Conservation (phyloP, 2,888 invertebrate genomes). For the Itoplectis maculator region DNA sequence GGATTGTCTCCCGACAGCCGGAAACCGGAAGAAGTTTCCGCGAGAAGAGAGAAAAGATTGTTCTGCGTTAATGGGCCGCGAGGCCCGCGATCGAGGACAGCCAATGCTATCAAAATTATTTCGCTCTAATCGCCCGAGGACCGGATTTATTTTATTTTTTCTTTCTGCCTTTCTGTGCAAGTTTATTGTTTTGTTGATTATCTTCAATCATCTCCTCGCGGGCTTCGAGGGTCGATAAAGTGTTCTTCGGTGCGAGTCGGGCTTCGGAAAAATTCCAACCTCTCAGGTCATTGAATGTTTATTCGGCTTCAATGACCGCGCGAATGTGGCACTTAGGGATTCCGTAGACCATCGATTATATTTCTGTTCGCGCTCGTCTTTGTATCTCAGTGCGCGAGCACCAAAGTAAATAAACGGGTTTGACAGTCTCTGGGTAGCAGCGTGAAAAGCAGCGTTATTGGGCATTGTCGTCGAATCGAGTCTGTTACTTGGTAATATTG, state of each 20-base stretch:
- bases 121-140: not conserved
- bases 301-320: constrained; percentile 22
- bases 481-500: not conserved
- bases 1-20: constrained; percentile 1
- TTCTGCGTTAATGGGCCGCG: not conserved
- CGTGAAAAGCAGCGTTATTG: constrained; percentile 9
- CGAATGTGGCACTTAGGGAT: constrained; percentile 35
- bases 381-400: constrained; percentile 32
- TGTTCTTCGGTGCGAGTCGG: not conserved
- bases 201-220: constrained; percentile 37
- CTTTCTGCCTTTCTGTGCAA: constrained; percentile 9
- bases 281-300: constrained; percentile 4
- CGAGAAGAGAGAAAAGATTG: not conserved
- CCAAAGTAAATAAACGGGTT: constrained; percentile 28
- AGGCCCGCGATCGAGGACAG: not conserved
- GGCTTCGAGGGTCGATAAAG: constrained; percentile 51
- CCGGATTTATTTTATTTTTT: constrained; percentile 7
- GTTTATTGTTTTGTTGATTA: not conserved
- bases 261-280: constrained; percentile 3
- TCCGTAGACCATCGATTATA: constrained; percentile 34
- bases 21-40: not conserved
- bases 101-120: constrained; percentile 10
- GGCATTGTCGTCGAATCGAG: constrained; percentile 23
- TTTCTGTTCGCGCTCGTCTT: constrained; percentile 15
- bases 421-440: constrained; percentile 9